Percentiles rank a stretch among this genome's conserved stretches.
These are phyloP conservation scores for Phyllotis vaccarum DNA, from an alignment of 2,797 vertebrate genomes.

Conservation along the genomic window DNA sequence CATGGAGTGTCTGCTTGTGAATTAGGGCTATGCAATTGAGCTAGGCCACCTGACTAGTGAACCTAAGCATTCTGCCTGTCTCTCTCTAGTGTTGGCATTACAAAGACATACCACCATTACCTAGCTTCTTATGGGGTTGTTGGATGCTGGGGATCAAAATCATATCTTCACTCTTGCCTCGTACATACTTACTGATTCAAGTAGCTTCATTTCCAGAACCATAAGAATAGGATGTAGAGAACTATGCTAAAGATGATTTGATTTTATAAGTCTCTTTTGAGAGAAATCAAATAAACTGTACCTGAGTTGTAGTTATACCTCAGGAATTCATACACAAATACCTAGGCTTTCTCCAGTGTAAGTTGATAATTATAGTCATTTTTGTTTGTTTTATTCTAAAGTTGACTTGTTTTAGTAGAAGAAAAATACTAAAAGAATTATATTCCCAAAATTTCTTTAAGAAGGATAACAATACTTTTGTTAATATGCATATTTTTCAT, in stretches of 20 bases:
- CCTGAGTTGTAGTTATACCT: fast-evolving
- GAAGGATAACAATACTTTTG: background rate
- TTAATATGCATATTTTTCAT: background rate
- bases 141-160: background rate
- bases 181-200: background rate
- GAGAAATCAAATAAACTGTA: background rate
- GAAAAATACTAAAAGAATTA: too few relatives aligned
- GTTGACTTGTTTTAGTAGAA: background rate
- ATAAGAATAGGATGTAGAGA: background rate
- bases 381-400: background rate
- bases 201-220: background rate
- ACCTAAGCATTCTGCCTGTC: too few relatives aligned
- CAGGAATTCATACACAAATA: background rate
- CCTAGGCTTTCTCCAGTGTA: background rate
- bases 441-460: background rate
- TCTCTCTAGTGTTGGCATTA: background rate
- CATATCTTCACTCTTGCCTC: background rate
- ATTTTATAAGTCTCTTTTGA: background rate
- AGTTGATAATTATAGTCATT: background rate
- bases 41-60: background rate
- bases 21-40: background rate
- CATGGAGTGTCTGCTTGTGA: background rate
- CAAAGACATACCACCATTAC: background rate
- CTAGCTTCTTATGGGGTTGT: too few relatives aligned
- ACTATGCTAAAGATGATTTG: background rate